These are phyloP conservation scores for Himalopsyche kuldschensis DNA, from an alignment of 2,888 invertebrate genomes.

Conservation along the genomic window DNA sequence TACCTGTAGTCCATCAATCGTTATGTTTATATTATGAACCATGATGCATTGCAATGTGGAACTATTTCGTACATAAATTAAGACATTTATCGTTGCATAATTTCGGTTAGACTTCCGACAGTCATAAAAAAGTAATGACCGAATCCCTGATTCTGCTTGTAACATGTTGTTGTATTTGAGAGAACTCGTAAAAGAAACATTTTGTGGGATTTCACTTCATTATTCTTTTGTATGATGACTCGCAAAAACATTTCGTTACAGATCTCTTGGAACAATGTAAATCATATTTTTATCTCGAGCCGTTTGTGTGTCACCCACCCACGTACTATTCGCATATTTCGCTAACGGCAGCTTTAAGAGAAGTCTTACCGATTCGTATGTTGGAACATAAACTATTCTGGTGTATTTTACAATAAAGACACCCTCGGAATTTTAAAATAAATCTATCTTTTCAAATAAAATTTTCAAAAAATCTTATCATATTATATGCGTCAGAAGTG, in stretches of 20 bases:
- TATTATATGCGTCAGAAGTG: too few relatives aligned
- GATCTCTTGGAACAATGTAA: not conserved
- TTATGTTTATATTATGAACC: too few relatives aligned
- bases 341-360: not conserved
- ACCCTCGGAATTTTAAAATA: too few relatives aligned
- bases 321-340: not conserved
- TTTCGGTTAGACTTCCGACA: too few relatives aligned
- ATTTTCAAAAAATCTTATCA: too few relatives aligned
- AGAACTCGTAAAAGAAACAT: not conserved
- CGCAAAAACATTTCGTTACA: not conserved
- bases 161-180: not conserved
- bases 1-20: too few relatives aligned
- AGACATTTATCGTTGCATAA: not conserved
- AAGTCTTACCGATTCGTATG: not conserved
- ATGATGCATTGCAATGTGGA: not conserved
- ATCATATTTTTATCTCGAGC: not conserved
- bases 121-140: too few relatives aligned
- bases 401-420: too few relatives aligned
- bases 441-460: too few relatives aligned
- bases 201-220: not conserved
- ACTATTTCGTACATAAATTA: not conserved
- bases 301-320: not conserved
- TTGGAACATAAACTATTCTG: too few relatives aligned
- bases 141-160: too few relatives aligned
- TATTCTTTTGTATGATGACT: not conserved